A percentile compares a stretch with the other conserved stretches of the same genome.
These are phyloP conservation scores for Megaceryle maxima DNA, from an alignment of 2,113 vertebrate species.

Conservation along the genomic window DNA sequence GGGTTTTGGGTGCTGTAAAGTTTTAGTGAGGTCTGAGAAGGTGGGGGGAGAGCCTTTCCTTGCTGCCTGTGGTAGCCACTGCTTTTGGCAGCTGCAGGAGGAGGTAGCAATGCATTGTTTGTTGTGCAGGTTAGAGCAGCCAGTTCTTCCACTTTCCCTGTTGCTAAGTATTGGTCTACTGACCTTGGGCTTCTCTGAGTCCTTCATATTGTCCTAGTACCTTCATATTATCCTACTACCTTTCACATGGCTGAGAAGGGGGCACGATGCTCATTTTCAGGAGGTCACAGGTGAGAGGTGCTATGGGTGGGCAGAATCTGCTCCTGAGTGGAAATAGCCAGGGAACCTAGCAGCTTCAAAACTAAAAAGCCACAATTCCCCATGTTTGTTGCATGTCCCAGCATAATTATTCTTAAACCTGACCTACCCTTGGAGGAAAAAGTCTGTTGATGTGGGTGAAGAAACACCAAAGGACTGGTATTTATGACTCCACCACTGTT, in stretches of 20 bases:
- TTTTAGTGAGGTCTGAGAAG: not conserved
- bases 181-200: not conserved
- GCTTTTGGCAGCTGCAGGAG: not conserved
- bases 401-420: not conserved
- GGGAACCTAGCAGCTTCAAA: not conserved
- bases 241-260: rapidly evolving
- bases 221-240: not conserved
- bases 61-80: not conserved
- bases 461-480: not conserved
- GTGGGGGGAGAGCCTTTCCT: not conserved
- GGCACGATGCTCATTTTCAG: not conserved
- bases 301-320: not conserved
- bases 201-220: not conserved
- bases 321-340: not conserved
- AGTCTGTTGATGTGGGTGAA: not conserved
- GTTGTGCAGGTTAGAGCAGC: not conserved
- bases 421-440: no score
- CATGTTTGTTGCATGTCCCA: not conserved
- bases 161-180: not conserved
- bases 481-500: not conserved
- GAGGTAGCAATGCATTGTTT: rapidly evolving
- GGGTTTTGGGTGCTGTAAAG: not conserved
- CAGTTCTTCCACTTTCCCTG: not conserved
- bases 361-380: not conserved
- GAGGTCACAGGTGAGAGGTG: not conserved